phyloP scores from a whole-genome alignment of 2,888 invertebrate species.

The Disparrhopalites patrizii region DNA sequence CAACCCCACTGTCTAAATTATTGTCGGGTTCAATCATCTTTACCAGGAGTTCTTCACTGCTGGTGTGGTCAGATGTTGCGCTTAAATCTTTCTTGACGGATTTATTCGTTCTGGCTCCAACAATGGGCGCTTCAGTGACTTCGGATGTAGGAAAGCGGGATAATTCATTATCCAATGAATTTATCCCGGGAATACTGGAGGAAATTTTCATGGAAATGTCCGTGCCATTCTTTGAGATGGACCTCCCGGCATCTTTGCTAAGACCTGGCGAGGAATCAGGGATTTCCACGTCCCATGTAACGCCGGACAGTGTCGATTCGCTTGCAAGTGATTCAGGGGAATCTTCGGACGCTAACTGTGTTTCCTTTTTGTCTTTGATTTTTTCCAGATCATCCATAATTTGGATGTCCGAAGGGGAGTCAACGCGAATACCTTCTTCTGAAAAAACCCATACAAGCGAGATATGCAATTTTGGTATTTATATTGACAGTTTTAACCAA shows the following conservation, averaged over 20 bases:
- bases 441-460: background rate
- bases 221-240: too few relatives aligned
- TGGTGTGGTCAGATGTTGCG: background rate
- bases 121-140: too few relatives aligned
- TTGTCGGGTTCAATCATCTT: too few relatives aligned
- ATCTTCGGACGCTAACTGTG: background rate
- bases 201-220: too few relatives aligned
- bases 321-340: background rate
- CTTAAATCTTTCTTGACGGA: background rate
- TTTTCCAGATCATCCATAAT: background rate
- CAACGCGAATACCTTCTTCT: background rate
- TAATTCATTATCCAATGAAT: background rate
- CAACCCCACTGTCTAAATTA: background rate
- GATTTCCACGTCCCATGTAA: too few relatives aligned
- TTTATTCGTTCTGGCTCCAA: background rate
- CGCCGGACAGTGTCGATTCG: too few relatives aligned
- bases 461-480: background rate
- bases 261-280: too few relatives aligned
- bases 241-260: too few relatives aligned
- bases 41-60: background rate
- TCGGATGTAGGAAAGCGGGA: background rate
- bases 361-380: background rate
- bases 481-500: background rate
- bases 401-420: background rate
- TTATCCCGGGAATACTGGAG: background rate